Evolutionary conservation across 2,113 vertebrate species (phyloP).

Genomic region (Naja naja): DNA sequence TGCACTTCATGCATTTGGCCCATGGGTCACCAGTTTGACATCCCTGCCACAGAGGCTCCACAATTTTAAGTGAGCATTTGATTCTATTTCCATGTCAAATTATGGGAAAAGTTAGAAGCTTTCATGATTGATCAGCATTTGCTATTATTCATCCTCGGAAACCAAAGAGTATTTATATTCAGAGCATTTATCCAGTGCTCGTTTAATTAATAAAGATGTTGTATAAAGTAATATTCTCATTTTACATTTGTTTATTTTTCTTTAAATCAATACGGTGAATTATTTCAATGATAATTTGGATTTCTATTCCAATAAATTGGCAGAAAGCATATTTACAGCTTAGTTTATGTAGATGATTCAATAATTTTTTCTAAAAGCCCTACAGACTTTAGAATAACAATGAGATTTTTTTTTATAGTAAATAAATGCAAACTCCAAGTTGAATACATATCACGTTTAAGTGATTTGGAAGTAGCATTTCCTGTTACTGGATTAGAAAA

Average conservation of each 20-base stretch:
- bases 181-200: not conserved
- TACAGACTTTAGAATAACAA: not conserved
- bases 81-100: not conserved
- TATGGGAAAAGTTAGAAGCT: not conserved
- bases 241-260: not conserved
- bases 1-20: no score
- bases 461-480: not conserved
- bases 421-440: not conserved
- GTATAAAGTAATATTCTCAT: not conserved
- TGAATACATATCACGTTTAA: not conserved
- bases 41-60: not conserved
- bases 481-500: not conserved
- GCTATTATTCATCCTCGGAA: not conserved
- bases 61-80: not conserved
- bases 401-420: not conserved
- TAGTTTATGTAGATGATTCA: not conserved
- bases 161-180: not conserved
- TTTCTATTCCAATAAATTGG: not conserved
- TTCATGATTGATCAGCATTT: not conserved
- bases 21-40: no score
- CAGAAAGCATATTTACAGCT: not conserved
- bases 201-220: not conserved
- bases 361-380: not conserved
- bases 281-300: not conserved
- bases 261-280: not conserved